phyloP scores from a whole-genome alignment of 1,140 invertebrate genomes.

The Lepidurus couesii region DNA sequence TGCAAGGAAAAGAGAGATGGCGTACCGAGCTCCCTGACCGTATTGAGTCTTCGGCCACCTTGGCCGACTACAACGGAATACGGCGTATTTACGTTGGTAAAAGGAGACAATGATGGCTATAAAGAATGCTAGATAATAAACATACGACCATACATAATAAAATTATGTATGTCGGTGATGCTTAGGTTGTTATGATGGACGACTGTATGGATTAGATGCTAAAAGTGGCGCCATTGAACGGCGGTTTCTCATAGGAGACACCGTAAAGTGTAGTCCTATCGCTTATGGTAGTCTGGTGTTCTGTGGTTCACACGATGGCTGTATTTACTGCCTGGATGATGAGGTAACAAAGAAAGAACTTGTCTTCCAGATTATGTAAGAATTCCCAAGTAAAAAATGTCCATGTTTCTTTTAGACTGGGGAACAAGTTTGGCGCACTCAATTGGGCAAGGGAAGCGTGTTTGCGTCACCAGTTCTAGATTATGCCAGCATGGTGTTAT shows the following conservation, averaged over 20 bases:
- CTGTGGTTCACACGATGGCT: conserved; percentile 63
- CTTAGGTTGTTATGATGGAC: conserved; percentile 60
- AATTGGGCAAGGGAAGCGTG: conserved; percentile 50
- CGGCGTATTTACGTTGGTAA: conserved; percentile 45
- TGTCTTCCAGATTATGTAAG: neutral
- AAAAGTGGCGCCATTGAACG: conserved; percentile 53
- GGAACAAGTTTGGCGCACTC: conserved; percentile 46
- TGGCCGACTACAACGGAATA: conserved; percentile 38
- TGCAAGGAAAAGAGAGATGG: conserved; percentile 45
- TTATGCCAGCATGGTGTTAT: conserved; percentile 44
- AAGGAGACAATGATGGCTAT: conserved; percentile 24
- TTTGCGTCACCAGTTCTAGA: conserved; percentile 55
- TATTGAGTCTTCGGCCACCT: conserved; percentile 54
- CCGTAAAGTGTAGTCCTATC: conserved; percentile 61
- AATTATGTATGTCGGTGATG: conserved; percentile 39
- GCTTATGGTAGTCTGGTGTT: conserved; percentile 48
- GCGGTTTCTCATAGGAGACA: conserved; percentile 54
- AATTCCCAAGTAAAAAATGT: neutral
- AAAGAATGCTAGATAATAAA: too few species aligned
- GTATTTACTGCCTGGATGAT: conserved; percentile 55
- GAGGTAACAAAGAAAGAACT: conserved; percentile 46
- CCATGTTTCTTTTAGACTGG: conserved; percentile 43
- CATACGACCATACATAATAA: too few species aligned
- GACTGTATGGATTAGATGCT: conserved; percentile 56
- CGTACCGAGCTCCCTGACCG: conserved; percentile 47